Conservation (phyloP, 2,113 vertebrate species). For the Pseudolaguvia tuberculata region DNA sequence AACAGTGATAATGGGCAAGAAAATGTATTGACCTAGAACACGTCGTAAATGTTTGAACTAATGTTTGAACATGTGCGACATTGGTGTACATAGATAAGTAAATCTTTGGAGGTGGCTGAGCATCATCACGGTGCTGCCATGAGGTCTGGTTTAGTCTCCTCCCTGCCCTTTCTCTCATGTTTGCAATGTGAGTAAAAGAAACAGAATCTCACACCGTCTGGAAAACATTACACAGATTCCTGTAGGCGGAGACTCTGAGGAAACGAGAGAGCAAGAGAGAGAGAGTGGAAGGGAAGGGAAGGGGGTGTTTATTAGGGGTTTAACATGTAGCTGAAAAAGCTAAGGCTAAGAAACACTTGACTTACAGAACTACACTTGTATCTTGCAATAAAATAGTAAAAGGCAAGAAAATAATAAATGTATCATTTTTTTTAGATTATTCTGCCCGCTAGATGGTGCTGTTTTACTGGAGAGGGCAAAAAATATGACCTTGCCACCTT, state of each 20-base stretch:
- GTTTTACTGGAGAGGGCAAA: not conserved
- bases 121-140: not conserved
- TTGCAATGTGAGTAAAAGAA: constrained; percentile 29
- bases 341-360: not conserved
- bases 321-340: not conserved
- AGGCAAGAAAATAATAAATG: not conserved
- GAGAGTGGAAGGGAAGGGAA: constrained; percentile 34
- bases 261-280: constrained; percentile 27
- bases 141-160: constrained; percentile 12
- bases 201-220: constrained; percentile 55
- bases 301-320: constrained; percentile 42
- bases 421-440: not conserved
- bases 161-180: constrained; percentile 12
- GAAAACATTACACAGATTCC: constrained; percentile 68
- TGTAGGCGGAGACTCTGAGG: constrained; percentile 55
- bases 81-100: not conserved
- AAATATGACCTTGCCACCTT: constrained; percentile 17
- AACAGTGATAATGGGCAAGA: not conserved
- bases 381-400: not conserved
- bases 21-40: not conserved
- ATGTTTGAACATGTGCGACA: not conserved
- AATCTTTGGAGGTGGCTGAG: not conserved
- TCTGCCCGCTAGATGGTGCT: constrained; percentile 37
- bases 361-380: not conserved
- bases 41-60: not conserved